Evolutionary conservation across 2,113 vertebrate species (phyloP).

Genomic region (Oenanthe melanoleuca): DNA sequence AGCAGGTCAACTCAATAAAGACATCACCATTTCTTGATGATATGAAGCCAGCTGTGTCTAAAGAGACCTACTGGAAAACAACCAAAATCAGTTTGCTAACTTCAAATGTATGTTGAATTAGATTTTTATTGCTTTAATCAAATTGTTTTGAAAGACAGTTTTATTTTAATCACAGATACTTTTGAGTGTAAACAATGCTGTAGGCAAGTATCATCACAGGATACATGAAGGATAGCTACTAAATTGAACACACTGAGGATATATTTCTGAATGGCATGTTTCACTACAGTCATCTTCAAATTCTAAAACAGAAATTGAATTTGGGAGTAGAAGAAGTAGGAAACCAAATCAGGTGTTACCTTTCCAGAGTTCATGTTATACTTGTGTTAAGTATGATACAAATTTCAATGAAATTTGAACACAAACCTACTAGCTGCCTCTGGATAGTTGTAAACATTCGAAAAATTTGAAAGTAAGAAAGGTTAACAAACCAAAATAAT

Average conservation of each 20-base stretch:
- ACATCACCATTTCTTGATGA: not conserved
- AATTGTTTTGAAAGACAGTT: not conserved
- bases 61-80: not conserved
- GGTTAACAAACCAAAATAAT: not conserved
- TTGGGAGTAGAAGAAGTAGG: not conserved
- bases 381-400: not conserved
- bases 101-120: not conserved
- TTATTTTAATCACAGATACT: not conserved
- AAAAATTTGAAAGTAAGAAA: slow-evolving; percentile 2
- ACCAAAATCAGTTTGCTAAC: not conserved
- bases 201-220: not conserved
- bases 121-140: not conserved
- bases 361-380: not conserved
- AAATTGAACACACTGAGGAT: not conserved
- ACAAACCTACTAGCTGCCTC: not conserved
- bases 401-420: not conserved
- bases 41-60: slow-evolving; percentile 7
- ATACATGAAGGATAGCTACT: not conserved
- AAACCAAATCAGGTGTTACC: not conserved
- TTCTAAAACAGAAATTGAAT: not conserved
- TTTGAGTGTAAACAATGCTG: not conserved
- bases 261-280: not conserved
- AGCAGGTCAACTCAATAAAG: slow-evolving; percentile 34
- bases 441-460: not conserved
- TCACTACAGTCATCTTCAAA: not conserved